Evolutionary conservation across 2,113 vertebrate species (phyloP), one percentile per base, ranked within the genome.

Genomic region (Cryptotis parvus): DNA sequence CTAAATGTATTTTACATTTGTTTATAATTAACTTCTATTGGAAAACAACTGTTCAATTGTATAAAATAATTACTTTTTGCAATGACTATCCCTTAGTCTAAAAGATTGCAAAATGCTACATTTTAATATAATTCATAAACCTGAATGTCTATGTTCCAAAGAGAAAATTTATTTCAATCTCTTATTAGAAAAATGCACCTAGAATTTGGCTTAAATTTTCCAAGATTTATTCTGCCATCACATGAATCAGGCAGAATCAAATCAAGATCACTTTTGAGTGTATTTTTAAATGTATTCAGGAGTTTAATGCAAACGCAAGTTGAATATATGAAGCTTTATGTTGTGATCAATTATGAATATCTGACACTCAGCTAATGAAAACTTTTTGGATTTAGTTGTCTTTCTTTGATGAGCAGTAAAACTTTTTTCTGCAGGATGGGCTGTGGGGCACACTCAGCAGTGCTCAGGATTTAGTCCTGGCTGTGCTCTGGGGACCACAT

Each of bases 341-440:
- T 91, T 97, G 93, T 94, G 93, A 94, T 86, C 27, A 33, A 27
- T 65, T 74, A 35, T 27, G 61, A 49, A 29, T 82, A 41, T 87
- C 81, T 94, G 92, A 97, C 78, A 94, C 22, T 0, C n/a, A 8
- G 20, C 4, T 41, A 20, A 41, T 43, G 14, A 76, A 84, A 33
- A 24, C 78, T 43, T 6, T 81, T 70, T 92, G 78, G 12, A 18
- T 49, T 39, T 91, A 65, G 2, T n/a, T 55, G 41, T 76, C 72
- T 27, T 95, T 86, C 58, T 81, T 92, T 85, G 41, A 18, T 72
- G 15, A 39, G n/a, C 18, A 75, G 12, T 29, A 85, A 88, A 92
- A 87, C 41, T 39, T 45, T 65, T 29, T 18, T 55, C 5, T 15
- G 52, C 15, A 5, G 14, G 15, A 18, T 12, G 52, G 15, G 52